A percentile compares a stretch with the other conserved stretches of the same genome.
Conservation (phyloP, 2,113 vertebrate genomes). For the Odocoileus hemionus region DNA sequence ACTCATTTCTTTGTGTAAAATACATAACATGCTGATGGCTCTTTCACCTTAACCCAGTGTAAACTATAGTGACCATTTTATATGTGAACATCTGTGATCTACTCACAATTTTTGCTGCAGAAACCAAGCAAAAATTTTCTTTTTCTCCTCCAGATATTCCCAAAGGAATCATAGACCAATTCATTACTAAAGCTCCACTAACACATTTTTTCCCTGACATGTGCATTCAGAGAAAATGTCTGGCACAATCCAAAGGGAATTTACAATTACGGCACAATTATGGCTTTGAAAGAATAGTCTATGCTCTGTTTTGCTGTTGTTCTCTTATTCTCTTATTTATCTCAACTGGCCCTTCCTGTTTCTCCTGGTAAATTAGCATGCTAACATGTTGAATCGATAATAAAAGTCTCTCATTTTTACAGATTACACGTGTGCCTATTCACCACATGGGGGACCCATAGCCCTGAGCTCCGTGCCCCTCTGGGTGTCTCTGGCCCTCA, state of each 20-base stretch:
- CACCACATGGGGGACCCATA: background rate
- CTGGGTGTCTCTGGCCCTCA: rapidly evolving
- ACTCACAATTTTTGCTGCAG: background rate
- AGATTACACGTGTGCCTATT: background rate
- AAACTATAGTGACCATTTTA: background rate
- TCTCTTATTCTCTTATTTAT: background rate
- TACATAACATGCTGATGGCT: background rate
- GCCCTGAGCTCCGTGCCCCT: too few species aligned
- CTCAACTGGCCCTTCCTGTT: background rate
- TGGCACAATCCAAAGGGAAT: background rate
- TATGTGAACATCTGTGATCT: background rate
- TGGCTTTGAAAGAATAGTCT: background rate
- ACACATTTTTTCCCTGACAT: background rate
- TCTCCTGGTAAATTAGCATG: background rate
- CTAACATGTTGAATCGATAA: background rate
- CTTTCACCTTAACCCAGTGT: background rate
- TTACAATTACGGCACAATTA: background rate
- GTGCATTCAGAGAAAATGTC: conserved; percentile 17
- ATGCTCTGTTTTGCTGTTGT: background rate
- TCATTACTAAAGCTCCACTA: background rate
- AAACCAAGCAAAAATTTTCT: background rate
- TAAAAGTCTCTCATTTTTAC: background rate
- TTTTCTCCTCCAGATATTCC: background rate
- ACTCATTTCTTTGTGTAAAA: background rate
- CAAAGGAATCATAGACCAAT: background rate